Base-by-base conservation (phyloP, 2,888 invertebrate species). In the Eristalis pertinax region DNA sequence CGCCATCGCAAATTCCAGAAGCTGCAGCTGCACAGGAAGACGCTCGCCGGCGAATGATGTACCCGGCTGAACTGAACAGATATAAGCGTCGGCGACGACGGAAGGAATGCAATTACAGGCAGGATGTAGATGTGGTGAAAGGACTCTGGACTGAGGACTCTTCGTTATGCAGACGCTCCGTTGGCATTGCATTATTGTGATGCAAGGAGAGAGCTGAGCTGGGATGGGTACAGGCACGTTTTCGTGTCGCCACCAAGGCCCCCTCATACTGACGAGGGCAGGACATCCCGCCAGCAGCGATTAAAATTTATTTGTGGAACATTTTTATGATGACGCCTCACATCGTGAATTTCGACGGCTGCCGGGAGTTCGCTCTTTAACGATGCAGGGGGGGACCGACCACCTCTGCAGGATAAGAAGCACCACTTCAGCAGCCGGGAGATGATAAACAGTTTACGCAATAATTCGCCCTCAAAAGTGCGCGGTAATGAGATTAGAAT, bases 391-490 rank as follows among this genome's bases (percentile, higher is more conserved):
- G 19, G 10, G 35, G 1, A 19, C 22, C 29, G 62, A n/a, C n/a
- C 35, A 35, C 13, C n/a, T 60, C 8, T 11, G 26, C n/a, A 35
- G 60, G 22, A 70, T 69, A 69, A 56, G 32, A 15, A 38, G 38
- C 3, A 13, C 15, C 26, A 38, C 2, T 35, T 35, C 35, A 68
- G 67, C 43, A 64, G 58, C 29, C 24, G 22, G 15, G 19, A n/a
- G 60, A 80, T 80, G 70, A 81, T 76, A 76, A 84, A 43, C 75
- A 73, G 62, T 84, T 84, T 80, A 84, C 67, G 72, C 65, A 84
- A 80, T 80, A 76, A 80, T 72, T 80, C 76, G 67, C 13, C 56
- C 22, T 56, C 41, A 74, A 76, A 76, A 76, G 80, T 43, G 56
- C 80, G 32, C 65, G 65, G 56, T 76, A 72, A 80, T 84, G 75